Evolutionary conservation across 2,797 vertebrate genomes (phyloP).

Genomic region (Sternotherus odoratus): DNA sequence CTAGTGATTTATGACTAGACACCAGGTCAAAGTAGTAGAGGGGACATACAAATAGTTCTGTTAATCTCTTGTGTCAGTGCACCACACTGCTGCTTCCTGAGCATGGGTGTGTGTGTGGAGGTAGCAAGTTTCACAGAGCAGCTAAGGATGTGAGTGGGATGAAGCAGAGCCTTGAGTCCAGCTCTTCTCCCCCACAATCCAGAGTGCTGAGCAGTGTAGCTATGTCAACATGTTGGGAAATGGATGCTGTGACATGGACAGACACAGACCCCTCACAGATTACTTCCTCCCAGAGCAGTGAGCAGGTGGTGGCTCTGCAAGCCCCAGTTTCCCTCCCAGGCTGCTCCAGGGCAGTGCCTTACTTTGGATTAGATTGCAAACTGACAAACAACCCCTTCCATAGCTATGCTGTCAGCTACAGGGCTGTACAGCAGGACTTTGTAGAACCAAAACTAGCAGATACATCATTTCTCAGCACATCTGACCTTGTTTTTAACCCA

Average conservation of each 20-base stretch:
- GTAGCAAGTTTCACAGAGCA: not conserved
- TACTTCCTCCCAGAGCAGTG: too few species aligned
- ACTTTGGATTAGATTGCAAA: not conserved
- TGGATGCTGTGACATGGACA: not conserved
- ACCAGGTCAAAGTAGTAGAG: not conserved
- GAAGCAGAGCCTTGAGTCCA: too few species aligned
- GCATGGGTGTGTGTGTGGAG: not conserved
- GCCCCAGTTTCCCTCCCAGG: too few species aligned
- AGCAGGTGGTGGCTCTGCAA: too few species aligned
- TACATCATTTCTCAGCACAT: not conserved
- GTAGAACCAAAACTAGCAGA: not conserved
- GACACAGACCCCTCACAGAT: not conserved
- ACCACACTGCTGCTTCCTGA: not conserved
- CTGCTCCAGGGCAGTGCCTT: not conserved
- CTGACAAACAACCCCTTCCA: not conserved
- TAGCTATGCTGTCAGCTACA: not conserved
- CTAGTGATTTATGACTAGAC: not conserved
- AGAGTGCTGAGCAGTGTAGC: not conserved
- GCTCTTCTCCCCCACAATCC: not conserved
- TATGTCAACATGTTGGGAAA: not conserved
- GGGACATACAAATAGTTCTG: not conserved
- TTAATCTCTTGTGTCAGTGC: not conserved
- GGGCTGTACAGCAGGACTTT: not conserved
- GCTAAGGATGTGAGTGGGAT: not conserved
- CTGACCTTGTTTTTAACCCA: not conserved